Conservation (phyloP, 2,888 invertebrate species). For the Nipponacmea schrenckii region DNA sequence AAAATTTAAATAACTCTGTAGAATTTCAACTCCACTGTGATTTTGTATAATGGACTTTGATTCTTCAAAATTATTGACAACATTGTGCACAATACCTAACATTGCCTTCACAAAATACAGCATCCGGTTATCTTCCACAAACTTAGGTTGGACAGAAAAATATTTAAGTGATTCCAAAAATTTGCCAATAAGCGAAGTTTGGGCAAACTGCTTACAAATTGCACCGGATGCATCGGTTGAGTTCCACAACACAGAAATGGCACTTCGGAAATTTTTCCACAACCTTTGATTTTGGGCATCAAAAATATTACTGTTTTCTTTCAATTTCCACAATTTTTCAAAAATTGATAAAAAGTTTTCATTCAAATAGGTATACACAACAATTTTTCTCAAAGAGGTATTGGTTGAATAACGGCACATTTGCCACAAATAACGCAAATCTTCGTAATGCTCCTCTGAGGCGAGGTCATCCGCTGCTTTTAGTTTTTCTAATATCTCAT, state of each 20-base stretch:
- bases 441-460: slow-evolving; percentile 7
- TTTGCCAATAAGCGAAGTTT: slow-evolving; percentile 21
- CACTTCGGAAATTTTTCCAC: slow-evolving; percentile 47
- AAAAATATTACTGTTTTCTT: slow-evolving; percentile 29
- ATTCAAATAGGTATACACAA: slow-evolving; percentile 10
- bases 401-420: slow-evolving; percentile 12
- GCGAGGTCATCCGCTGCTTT: background rate
- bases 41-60: slow-evolving; percentile 44
- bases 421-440: slow-evolving; percentile 18
- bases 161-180: slow-evolving; percentile 19
- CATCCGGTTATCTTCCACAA: slow-evolving; percentile 36
- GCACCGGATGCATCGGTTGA: slow-evolving; percentile 48
- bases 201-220: slow-evolving; percentile 50
- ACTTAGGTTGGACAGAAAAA: slow-evolving; percentile 11
- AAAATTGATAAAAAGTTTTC: slow-evolving; percentile 14
- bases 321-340: slow-evolving; percentile 30
- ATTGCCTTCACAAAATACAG: slow-evolving; percentile 54
- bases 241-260: slow-evolving; percentile 57
- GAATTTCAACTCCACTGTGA: slow-evolving; percentile 39
- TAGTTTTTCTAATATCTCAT: slow-evolving; percentile 7
- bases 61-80: slow-evolving; percentile 52
- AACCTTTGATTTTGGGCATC: slow-evolving; percentile 21
- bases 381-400: slow-evolving; percentile 5
- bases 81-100: slow-evolving; percentile 62
- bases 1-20: slow-evolving; percentile 35